Percentiles rank a stretch among this genome's conserved stretches.
These are phyloP conservation scores for Ophioderma brevispina DNA, from an alignment of 35 echinoderm and acorn worm genomes.

Conservation along the genomic window DNA sequence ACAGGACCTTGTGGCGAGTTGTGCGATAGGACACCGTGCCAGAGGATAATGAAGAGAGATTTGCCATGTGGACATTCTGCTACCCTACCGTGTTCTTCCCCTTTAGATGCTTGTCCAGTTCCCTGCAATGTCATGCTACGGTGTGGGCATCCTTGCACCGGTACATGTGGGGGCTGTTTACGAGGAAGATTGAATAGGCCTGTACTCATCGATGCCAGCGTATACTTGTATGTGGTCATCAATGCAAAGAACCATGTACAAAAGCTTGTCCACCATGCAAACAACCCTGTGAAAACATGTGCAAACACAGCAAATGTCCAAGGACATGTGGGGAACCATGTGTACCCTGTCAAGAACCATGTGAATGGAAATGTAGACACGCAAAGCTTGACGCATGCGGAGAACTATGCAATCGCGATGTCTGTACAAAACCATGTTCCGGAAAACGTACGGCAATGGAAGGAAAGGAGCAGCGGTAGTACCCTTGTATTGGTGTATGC, in stretches of 20 bases:
- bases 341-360: slow-evolving; percentile 14
- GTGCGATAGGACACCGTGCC: slow-evolving; percentile 16
- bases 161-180: slow-evolving; percentile 13
- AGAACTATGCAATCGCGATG: background rate
- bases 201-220: background rate
- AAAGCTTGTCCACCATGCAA: background rate
- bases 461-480: background rate
- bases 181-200: background rate
- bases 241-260: background rate
- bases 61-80: slow-evolving; percentile 15
- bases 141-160: slow-evolving; percentile 26
- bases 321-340: background rate
- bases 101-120: background rate
- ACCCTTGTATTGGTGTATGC: slow-evolving; percentile 65
- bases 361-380: slow-evolving; percentile 18
- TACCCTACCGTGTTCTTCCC: background rate
- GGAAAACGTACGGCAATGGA: slow-evolving; percentile 35
- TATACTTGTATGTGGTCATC: background rate
- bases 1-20: slow-evolving; percentile 18
- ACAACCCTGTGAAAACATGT: background rate
- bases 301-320: no score
- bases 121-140: background rate
- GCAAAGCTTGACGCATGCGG: background rate
- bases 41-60: background rate
- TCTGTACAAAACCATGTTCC: slow-evolving; percentile 49